phyloP scores from a whole-genome alignment of 2,888 invertebrate genomes.

The Andrena chrysosceles region DNA sequence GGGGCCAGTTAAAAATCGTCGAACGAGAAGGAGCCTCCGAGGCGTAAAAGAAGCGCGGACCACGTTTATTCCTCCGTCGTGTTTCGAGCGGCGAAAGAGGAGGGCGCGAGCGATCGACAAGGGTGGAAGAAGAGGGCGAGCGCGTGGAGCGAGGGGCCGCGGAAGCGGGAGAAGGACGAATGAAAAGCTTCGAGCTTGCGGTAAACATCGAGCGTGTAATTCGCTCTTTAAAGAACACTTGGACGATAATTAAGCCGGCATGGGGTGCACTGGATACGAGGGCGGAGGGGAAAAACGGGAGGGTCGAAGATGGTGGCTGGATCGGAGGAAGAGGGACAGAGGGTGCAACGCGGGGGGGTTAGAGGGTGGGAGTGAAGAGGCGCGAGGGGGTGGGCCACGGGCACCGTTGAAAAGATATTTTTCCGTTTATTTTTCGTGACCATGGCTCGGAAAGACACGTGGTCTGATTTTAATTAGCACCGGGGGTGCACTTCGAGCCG shows the following conservation, averaged over 20 bases:
- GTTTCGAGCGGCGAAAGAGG: conserved; percentile 25
- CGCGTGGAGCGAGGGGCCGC: conserved; percentile 37
- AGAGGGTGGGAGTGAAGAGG: conserved; percentile 31
- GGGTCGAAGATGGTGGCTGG: conserved; percentile 26
- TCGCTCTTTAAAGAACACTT: conserved; percentile 85
- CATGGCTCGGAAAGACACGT: conserved; percentile 81
- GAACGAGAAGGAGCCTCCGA: conserved; percentile 68
- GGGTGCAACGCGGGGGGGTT: conserved; percentile 1
- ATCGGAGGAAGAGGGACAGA: conserved; percentile 28
- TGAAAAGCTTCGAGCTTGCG: conserved; percentile 81
- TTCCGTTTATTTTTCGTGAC: conserved; percentile 80
- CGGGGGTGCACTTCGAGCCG: conserved; percentile 71
- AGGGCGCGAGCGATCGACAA: conserved; percentile 29
- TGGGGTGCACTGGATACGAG: conserved; percentile 60
- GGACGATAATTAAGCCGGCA: conserved; percentile 82
- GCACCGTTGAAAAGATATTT: conserved; percentile 80
- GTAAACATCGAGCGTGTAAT: conserved; percentile 84
- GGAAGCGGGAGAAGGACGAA: conserved; percentile 64
- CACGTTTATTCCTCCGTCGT: conserved; percentile 39
- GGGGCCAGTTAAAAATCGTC: conserved; percentile 67
- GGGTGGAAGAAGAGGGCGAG: conserved; percentile 27
- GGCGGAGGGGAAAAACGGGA: conserved; percentile 30
- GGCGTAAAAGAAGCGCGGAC: conserved; percentile 77
- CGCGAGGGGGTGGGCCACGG: conserved; percentile 43
- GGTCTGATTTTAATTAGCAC: conserved; percentile 80